These are phyloP conservation scores for Zosterops borbonicus DNA, from an alignment of 2,113 vertebrate genomes.

Conservation along the genomic window DNA sequence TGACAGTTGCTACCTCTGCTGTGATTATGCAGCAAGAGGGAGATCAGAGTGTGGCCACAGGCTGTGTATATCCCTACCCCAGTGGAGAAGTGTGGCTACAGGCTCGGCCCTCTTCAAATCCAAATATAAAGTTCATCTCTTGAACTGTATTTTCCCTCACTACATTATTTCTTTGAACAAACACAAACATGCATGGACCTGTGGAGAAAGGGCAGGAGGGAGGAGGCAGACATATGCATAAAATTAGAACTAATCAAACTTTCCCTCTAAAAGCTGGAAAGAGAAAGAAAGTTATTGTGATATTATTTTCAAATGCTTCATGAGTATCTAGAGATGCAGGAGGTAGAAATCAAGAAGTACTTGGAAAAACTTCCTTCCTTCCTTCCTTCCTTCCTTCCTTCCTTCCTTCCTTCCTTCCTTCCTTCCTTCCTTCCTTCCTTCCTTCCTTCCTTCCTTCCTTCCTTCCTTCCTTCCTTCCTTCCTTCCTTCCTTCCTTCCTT, in stretches of 20 bases:
- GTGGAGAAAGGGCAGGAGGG: not conserved
- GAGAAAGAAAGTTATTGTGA: not conserved
- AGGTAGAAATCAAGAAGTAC: not conserved
- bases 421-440: not conserved
- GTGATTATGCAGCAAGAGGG: not conserved
- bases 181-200: not conserved
- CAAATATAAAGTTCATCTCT: not conserved
- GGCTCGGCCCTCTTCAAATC: not conserved
- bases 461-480: no score
- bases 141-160: not conserved
- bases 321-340: not conserved
- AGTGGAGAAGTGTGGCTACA: not conserved
- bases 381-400: not conserved
- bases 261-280: not conserved
- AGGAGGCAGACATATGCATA: not conserved
- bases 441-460: no score
- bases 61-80: not conserved
- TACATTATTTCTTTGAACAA: not conserved
- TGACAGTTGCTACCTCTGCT: not conserved
- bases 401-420: no score
- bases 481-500: not conserved
- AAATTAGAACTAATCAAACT: not conserved
- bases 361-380: not conserved
- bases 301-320: not conserved
- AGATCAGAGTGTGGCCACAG: slow-evolving; percentile 5